Base-by-base conservation (phyloP, 2,888 invertebrate genomes). In the Rotaria magnacalcarata region DNA sequence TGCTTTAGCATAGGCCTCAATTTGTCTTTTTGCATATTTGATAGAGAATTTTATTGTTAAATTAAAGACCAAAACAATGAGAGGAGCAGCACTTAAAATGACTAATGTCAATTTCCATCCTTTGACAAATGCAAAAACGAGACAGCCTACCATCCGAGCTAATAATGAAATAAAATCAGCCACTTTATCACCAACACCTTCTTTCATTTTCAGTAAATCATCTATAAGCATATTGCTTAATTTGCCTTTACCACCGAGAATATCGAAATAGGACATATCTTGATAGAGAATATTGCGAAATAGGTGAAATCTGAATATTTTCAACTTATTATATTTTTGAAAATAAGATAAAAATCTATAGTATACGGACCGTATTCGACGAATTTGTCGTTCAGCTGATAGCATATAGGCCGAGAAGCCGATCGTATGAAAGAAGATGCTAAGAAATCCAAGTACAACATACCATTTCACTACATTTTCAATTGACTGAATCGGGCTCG, bases 71-170 rank as follows among this genome's bases (percentile, higher is more conserved):
- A 93, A 92, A 0, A 94, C 94, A 84, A 95, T 93, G 84, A 95
- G 90, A 0, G 96, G 96, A 10, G 94, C 93, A 87, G 94, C 94
- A 85, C 93, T 92, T 52, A 95, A 91, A 88, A 94, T 94, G 1
- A 95, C 93, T 19, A 95, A 91, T 0, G 95, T 94, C 67, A 96
- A 90, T 89, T 95, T 93, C 95, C 95, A 96, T 14, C 95, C 95
- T 89, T 94, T 94, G 5, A 93, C 89, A 86, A 95, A 93, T 0
- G 95, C 95, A 90, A 95, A 92, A 4, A 93, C 91, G n/a, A 95
- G 90, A 0, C 94, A 93, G 34, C 94, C 93, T 19, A 94, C 87
- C 89, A 94, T 94, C 0, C 94, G 93, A 0, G 94, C 91, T 88
- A 94, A 92, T 89, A 93, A 94, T 90, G 94, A 94, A 11, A 94